These are phyloP conservation scores for Malurus elegans DNA, from an alignment of 2,113 vertebrate genomes.

Conservation along the genomic window DNA sequence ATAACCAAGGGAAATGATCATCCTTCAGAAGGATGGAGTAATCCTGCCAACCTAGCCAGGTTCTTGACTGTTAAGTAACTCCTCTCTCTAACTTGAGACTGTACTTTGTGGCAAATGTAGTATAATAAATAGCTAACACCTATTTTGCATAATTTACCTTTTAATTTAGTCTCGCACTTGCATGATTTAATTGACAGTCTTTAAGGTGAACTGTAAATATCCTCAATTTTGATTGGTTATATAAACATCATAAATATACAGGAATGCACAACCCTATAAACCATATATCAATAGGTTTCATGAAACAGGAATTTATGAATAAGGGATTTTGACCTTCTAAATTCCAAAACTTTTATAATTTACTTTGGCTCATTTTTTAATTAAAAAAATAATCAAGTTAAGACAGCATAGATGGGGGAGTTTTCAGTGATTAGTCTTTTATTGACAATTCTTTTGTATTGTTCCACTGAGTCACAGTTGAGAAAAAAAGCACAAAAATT, in stretches of 20 bases:
- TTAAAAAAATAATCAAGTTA: neutral
- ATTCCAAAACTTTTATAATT: neutral
- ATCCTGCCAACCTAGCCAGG: neutral
- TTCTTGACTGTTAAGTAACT: neutral
- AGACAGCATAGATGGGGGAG: neutral
- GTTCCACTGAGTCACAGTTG: neutral
- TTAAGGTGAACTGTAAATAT: neutral
- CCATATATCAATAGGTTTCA: neutral
- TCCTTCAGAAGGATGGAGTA: neutral
- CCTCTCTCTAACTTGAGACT: neutral
- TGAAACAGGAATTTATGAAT: neutral
- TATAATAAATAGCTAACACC: neutral
- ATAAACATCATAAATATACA: neutral
- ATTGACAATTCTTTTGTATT: neutral
- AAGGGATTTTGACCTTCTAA: neutral
- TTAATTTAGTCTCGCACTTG: neutral
- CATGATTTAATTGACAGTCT: neutral
- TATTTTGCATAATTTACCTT: neutral
- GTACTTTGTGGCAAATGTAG: neutral
- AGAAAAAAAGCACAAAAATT: neutral
- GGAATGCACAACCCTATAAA: neutral
- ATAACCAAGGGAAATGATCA: neutral
- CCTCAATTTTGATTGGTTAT: neutral
- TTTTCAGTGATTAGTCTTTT: neutral
- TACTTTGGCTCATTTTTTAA: neutral